A percentile compares a stretch with the other conserved stretches of the same genome.
Evolutionary conservation across 2,797 vertebrate genomes (phyloP).

Genomic region (Alcedo atthis): DNA sequence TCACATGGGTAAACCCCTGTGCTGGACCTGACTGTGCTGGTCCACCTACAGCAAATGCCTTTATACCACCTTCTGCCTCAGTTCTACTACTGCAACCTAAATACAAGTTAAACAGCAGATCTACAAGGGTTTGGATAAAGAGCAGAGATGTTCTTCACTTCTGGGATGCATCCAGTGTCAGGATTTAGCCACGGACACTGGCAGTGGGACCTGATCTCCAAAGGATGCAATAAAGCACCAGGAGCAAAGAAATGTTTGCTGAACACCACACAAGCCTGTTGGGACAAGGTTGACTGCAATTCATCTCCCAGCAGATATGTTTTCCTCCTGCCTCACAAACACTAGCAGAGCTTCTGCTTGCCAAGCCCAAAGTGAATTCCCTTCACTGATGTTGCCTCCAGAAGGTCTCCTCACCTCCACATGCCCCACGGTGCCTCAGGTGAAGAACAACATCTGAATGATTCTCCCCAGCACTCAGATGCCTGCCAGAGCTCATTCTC

Average conservation of each 20-base stretch:
- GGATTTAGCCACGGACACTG: fast-evolving
- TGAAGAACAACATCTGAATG: background rate
- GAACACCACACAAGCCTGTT: background rate
- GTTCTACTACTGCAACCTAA: fast-evolving
- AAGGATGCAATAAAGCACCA: background rate
- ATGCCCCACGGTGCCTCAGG: fast-evolving
- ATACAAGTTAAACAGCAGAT: background rate
- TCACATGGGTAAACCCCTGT: fast-evolving
- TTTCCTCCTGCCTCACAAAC: background rate
- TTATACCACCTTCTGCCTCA: background rate
- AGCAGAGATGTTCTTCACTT: background rate
- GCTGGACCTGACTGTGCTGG: background rate
- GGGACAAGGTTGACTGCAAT: fast-evolving
- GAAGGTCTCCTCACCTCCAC: background rate
- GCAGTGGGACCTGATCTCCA: background rate
- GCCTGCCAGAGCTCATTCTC: background rate
- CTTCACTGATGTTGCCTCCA: background rate
- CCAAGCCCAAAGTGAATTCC: background rate
- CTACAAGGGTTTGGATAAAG: background rate
- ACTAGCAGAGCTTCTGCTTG: background rate
- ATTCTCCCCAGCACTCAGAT: background rate
- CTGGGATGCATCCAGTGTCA: background rate
- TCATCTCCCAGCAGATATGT: fast-evolving
- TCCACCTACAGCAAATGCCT: background rate
- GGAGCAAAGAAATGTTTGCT: background rate